phyloP scores from a whole-genome alignment of 30 jellyfish, hydroid and myxozoan genomes.

The Clytia hemisphaerica region DNA sequence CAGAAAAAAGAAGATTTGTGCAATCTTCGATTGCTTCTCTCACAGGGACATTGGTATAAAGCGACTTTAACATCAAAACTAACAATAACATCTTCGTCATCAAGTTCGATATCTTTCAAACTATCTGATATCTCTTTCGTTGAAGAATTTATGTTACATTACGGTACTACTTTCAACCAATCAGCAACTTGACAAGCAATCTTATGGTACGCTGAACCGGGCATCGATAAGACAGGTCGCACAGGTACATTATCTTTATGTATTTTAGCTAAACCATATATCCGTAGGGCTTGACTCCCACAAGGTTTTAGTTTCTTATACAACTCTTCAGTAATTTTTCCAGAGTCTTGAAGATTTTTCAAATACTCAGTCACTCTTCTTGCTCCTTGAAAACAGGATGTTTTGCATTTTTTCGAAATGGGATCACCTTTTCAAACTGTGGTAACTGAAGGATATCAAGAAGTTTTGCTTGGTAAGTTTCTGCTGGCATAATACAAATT shows the following conservation, averaged over 20 bases:
- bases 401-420: conserved; percentile 23
- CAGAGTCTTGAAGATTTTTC: conserved; percentile 8
- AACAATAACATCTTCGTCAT: conserved; percentile 9
- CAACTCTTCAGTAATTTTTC: conserved; percentile 15
- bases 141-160: conserved; percentile 22
- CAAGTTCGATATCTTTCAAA: conserved; percentile 1
- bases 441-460: conserved; percentile 23
- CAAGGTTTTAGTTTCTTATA: conserved; percentile 12
- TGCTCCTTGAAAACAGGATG: conserved; percentile 21
- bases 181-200: conserved; percentile 12
- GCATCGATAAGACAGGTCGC: conserved; percentile 42
- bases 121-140: conserved; percentile 14
- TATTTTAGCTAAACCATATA: conserved; percentile 22
- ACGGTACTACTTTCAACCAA: conserved; percentile 11
- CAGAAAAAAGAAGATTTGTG: no score
- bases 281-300: conserved; percentile 28
- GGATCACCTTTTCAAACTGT: conserved; percentile 21
- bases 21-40: conserved; percentile 21
- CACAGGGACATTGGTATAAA: conserved; percentile 24
- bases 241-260: conserved; percentile 25
- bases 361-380: conserved; percentile 8
- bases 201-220: conserved; percentile 22
- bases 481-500: conserved; percentile 26
- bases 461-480: conserved; percentile 10
- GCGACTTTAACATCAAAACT: conserved; percentile 18